Conservation (phyloP, 2,113 vertebrate species). For the Crotalus helleri region DNA sequence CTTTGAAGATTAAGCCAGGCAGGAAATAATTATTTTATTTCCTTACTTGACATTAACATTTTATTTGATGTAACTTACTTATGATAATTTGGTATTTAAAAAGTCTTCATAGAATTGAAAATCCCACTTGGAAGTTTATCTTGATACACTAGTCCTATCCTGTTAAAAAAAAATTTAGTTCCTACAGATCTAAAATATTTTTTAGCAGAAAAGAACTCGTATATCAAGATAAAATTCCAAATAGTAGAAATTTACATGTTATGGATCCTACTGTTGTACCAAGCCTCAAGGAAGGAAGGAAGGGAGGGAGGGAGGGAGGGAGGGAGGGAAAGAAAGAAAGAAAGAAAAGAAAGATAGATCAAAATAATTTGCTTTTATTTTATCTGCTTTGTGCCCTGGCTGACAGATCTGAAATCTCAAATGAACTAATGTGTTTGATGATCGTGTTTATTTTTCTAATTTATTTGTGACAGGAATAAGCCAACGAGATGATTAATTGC, state of each 20-base stretch:
- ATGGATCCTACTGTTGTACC: neutral
- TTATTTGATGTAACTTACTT: neutral
- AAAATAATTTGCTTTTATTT: neutral
- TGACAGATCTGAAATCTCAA: neutral
- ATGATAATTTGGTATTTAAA: neutral
- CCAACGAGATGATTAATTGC: neutral
- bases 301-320: accelerated
- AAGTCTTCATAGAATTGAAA: neutral
- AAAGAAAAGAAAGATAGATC: neutral
- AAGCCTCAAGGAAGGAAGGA: neutral
- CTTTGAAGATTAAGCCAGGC: neutral
- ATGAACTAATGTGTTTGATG: neutral
- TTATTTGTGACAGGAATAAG: neutral
- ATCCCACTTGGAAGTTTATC: neutral
- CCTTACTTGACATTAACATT: neutral
- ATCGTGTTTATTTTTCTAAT: neutral
- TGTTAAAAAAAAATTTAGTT: neutral
- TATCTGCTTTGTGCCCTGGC: neutral
- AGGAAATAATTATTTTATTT: neutral
- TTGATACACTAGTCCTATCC: neutral
- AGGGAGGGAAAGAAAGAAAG: too few species aligned
- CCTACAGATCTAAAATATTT: too few species aligned
- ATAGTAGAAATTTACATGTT: neutral
- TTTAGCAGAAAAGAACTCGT: too few species aligned
- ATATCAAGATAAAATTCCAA: neutral